A percentile compares a stretch with the other conserved stretches of the same genome.
Conservation (phyloP, 2,797 vertebrate genomes). For the Sarcoramphus papa region DNA sequence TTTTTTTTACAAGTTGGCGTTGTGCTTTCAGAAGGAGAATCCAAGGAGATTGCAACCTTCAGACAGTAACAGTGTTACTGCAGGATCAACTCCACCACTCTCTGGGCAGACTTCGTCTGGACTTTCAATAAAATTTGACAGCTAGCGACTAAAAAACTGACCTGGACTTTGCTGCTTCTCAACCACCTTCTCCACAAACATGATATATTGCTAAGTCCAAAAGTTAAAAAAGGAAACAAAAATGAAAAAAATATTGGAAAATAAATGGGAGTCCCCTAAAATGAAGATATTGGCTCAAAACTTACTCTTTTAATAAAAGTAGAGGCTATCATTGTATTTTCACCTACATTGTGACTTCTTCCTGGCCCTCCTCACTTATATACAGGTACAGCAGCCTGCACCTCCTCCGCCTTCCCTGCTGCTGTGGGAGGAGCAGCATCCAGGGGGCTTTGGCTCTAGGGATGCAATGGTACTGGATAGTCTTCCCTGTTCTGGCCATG, state of each 20-base stretch:
- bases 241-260: background rate
- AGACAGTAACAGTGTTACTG: background rate
- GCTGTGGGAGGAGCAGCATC: rapidly evolving
- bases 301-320: background rate
- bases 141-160: background rate
- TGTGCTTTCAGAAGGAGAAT: background rate
- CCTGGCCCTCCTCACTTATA: background rate
- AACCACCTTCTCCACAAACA: background rate
- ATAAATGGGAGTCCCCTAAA: rapidly evolving
- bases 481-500: background rate
- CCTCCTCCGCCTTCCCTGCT: background rate
- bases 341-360: background rate
- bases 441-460: background rate
- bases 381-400: background rate
- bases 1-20: background rate
- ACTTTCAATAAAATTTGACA: background rate
- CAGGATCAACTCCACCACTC: background rate
- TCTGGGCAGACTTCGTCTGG: background rate
- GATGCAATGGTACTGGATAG: background rate
- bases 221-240: background rate
- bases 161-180: background rate
- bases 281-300: background rate
- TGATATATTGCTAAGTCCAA: background rate
- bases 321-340: background rate
- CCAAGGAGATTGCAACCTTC: background rate